Evolutionary conservation across 2,797 vertebrate species (phyloP).

Genomic region (Tinamus major): DNA sequence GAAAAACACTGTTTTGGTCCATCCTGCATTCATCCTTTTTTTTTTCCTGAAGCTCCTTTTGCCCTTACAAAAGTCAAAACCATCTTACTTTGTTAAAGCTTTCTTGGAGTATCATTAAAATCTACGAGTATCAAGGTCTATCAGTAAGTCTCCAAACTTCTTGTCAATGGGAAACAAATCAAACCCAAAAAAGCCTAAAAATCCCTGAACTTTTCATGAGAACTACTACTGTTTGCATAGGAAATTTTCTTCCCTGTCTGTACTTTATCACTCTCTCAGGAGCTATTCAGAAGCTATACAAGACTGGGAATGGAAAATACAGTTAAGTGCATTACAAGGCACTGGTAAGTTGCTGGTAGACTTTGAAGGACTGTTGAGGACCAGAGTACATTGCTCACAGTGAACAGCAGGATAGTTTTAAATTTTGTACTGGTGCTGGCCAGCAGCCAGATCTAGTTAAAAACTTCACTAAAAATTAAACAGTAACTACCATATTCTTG

Average conservation of each 20-base stretch:
- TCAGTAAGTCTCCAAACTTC: background rate
- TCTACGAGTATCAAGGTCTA: background rate
- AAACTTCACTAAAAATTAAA: background rate
- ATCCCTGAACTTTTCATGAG: background rate
- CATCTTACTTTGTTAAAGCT: background rate
- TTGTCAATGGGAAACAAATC: background rate
- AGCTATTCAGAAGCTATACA: background rate
- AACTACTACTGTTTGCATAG: background rate
- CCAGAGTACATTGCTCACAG: background rate
- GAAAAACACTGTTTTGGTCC: background rate
- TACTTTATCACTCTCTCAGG: background rate
- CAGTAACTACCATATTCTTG: background rate
- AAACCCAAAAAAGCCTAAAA: background rate
- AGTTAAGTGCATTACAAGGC: background rate
- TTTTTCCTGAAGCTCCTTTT: background rate
- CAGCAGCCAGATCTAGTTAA: background rate
- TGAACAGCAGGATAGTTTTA: background rate
- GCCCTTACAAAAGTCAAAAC: background rate
- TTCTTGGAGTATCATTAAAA: background rate
- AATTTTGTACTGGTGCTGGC: background rate
- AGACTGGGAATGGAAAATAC: background rate
- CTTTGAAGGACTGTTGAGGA: background rate
- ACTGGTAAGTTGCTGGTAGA: background rate
- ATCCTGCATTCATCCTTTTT: background rate
- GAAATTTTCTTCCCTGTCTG: background rate